Evolutionary conservation across 2,113 vertebrate genomes (phyloP), one percentile per base, ranked within the genome.

Genomic region (Heterotis niloticus): DNA sequence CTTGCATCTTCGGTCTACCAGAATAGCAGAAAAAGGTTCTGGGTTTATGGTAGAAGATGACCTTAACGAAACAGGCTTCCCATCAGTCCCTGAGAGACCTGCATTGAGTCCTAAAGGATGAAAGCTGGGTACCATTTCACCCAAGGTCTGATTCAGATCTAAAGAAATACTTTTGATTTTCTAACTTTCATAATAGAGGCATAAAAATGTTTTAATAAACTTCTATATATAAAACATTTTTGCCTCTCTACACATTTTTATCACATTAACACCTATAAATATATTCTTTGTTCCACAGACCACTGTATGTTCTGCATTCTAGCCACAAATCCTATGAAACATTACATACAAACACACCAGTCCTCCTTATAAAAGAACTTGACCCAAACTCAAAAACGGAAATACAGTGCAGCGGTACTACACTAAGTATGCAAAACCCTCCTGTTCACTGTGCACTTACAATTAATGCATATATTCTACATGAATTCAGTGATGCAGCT

Each of bases 21-120:
- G 17, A 78, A 78, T 52, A 59, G 52, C 10, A 20, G 24, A 17
- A 16, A 52, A 59, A 20, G 54, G 76, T 23, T 44, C 26, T 17
- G 44, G 34, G 66, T 64, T 52, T 5, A 5, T 56, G 18, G 20
- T 67, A 64, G 64, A 34, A 67, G 66, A 54, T 68, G 76, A 69
- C 76, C 65, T 59, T 52, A 5, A 23, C 64, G 29, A 57, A 57
- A 28, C 51, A 17, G 18, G 16, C 5, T 26, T 67, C 56, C 66
- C 67, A 24, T 71, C 77, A 70, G 28, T 78, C 67, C 77, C 77
- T 69, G 57, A 71, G 77, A 60, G 66, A 51, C 66, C 67, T 44
- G 77, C 51, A 17, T 17, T 54, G 24, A 56, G 54, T 70, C 62
- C 56, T 16, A 71, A 75, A 54, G 67, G 67, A 16, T 51, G 23